Evolutionary conservation across 2,888 invertebrate species (phyloP), one percentile per base, ranked within the genome.

Genomic region (Dione juno): DNA sequence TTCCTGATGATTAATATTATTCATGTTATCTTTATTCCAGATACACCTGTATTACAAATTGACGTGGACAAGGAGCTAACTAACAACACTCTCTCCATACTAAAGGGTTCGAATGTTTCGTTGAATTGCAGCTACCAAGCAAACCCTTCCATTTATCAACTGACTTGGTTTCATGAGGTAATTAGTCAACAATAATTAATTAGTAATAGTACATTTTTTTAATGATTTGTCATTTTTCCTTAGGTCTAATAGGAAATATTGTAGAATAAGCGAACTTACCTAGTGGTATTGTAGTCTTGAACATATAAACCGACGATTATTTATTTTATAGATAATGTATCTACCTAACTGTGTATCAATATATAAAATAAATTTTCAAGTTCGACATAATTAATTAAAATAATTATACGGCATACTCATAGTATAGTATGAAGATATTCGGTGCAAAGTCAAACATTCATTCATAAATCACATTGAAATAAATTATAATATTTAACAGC

Each of bases 101-200:
- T 87, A 0, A 90, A 88, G 76, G 90, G 92, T 0, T 79, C 86
- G 0, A 84, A 85, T 67, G 76, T 91, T 9, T 80, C 84, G 2
- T 74, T 93, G 66, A 87, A 87, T 68, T 93, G 93, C 80, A 87
- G 78, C 54, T 83, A 87, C 59, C 78, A 84, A 70, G 89, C 92
- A 0, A 92, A 92, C 72, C 93, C 93, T 1, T 78, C 84, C 3
- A 80, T 88, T 1, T 84, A 87, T 72, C 84, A 88, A 72, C 76
- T 92, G 8, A 82, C 82, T 35, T 93, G 92, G 89, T 90, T 86
- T 72, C 89, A 88, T 75, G 84, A 86, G 86, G 92, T 91, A 82
- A 78, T 8, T 19, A 41, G n/a, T 50, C 66, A 61, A 48, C 19
- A 28, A 28, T 45, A 2, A 41, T 50, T 16, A 13, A 40, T 50